These are phyloP conservation scores for Todus mexicanus DNA, from an alignment of 2,797 vertebrate species.

Conservation along the genomic window DNA sequence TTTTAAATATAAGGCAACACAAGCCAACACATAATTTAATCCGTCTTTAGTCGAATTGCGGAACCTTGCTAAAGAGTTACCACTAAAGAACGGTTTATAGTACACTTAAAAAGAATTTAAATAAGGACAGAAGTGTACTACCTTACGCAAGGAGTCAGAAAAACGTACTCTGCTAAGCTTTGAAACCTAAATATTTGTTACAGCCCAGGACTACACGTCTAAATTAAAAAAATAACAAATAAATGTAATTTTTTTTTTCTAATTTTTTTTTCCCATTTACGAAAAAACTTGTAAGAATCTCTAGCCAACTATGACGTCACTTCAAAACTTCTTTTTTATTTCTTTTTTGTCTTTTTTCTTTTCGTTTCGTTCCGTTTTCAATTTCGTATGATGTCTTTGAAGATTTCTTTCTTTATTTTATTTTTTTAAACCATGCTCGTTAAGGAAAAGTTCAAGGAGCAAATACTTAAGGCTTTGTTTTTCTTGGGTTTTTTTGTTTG, in stretches of 20 bases:
- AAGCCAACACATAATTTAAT: constrained; percentile 88
- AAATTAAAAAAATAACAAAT: constrained; percentile 88
- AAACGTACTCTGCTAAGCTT: constrained; percentile 77
- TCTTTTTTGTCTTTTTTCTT: not conserved
- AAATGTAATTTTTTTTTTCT: constrained; percentile 83
- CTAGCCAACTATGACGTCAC: constrained; percentile 83
- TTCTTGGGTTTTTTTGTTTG: no score
- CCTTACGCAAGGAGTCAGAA: constrained; percentile 74
- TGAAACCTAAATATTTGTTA: constrained; percentile 74
- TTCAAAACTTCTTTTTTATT: constrained; percentile 63
- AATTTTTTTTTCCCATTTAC: constrained; percentile 79
- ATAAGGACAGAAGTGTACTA: constrained; percentile 82
- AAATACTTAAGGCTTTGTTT: constrained; percentile 98
- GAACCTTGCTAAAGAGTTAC: constrained; percentile 74
- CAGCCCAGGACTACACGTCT: constrained; percentile 87
- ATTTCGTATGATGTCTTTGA: constrained; percentile 68
- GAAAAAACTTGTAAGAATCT: constrained; percentile 84
- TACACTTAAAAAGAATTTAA: constrained; percentile 87
- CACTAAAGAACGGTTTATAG: constrained; percentile 70
- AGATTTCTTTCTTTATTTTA: no score
- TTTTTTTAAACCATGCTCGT: constrained; percentile 85
- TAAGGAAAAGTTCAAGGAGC: constrained; percentile 89
- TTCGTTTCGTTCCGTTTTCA: not conserved
- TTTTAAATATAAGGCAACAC: constrained; percentile 99
- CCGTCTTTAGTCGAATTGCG: constrained; percentile 79